Conservation (phyloP, 1,140 invertebrate species). For the Hycleus cichorii region DNA sequence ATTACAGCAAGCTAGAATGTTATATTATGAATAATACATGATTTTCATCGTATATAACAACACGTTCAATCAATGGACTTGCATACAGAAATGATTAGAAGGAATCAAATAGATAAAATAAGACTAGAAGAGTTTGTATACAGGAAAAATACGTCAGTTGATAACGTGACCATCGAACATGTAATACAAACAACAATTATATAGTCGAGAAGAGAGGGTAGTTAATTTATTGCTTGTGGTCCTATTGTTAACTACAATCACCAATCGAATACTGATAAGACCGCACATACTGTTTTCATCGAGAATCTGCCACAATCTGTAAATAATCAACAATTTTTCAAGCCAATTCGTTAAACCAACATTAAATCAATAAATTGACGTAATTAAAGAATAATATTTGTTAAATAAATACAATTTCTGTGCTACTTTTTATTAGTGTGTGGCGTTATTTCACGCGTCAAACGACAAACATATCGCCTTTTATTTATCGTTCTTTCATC, state of each 20-base stretch:
- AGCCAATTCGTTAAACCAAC: too few relatives aligned
- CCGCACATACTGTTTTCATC: background rate
- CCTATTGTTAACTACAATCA: background rate
- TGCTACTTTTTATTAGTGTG: conserved; percentile 1
- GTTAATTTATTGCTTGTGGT: background rate
- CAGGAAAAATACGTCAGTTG: background rate
- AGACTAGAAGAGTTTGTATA: too few relatives aligned
- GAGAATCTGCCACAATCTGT: background rate
- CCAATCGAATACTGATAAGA: background rate
- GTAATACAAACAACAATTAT: background rate
- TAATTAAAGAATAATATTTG: conserved; percentile 28
- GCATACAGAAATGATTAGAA: too few relatives aligned
- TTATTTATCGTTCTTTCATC: background rate
- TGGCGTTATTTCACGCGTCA: conserved; percentile 14
- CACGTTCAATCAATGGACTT: too few relatives aligned
- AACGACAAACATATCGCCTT: conserved; percentile 2
- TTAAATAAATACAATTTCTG: conserved; percentile 16
- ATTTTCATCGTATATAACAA: too few relatives aligned
- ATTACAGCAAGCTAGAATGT: too few relatives aligned
- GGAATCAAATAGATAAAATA: too few relatives aligned
- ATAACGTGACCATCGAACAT: conserved; percentile 1
- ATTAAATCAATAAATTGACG: too few relatives aligned
- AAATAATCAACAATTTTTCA: background rate
- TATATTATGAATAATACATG: too few relatives aligned
- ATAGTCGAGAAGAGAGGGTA: background rate